These are phyloP conservation scores for Phocides pigmalion DNA, from an alignment of 1,140 invertebrate genomes.

Conservation along the genomic window DNA sequence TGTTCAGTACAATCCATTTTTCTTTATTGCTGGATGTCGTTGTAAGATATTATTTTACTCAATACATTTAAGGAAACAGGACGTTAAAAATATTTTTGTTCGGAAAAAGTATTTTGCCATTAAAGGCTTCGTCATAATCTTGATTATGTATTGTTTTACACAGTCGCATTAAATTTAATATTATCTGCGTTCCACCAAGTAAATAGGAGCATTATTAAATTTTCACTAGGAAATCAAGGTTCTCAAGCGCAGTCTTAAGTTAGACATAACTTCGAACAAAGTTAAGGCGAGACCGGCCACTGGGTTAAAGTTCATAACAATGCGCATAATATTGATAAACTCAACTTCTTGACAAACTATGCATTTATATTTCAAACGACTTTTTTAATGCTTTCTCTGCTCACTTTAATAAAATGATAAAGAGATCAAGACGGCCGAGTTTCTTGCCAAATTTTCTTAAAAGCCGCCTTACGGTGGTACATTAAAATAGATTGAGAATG, in stretches of 20 bases:
- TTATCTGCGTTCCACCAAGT: background rate
- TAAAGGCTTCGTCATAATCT: too few species aligned
- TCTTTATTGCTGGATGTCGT: conserved; percentile 10
- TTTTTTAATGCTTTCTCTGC: too few species aligned
- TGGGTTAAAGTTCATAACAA: conserved; percentile 8
- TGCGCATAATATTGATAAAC: conserved; percentile 12
- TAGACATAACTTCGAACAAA: conserved; percentile 16
- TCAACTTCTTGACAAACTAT: conserved; percentile 1
- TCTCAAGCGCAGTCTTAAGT: conserved; percentile 2
- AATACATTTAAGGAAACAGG: background rate
- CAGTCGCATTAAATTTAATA: too few species aligned
- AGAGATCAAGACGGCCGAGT: too few species aligned
- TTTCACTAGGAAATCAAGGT: conserved; percentile 14
- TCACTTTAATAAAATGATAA: too few species aligned
- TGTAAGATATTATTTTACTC: conserved; percentile 8
- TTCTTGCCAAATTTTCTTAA: too few species aligned
- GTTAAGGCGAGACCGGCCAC: conserved; percentile 15
- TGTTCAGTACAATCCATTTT: conserved; percentile 15
- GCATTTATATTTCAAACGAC: background rate
- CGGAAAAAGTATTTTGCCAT: background rate
- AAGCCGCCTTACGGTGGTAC: too few species aligned
- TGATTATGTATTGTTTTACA: too few species aligned
- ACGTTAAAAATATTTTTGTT: background rate
- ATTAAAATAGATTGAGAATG: too few species aligned
- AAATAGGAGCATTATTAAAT: background rate